Conservation (phyloP, 1,140 invertebrate species). For the Choristoneura fumiferana region DNA sequence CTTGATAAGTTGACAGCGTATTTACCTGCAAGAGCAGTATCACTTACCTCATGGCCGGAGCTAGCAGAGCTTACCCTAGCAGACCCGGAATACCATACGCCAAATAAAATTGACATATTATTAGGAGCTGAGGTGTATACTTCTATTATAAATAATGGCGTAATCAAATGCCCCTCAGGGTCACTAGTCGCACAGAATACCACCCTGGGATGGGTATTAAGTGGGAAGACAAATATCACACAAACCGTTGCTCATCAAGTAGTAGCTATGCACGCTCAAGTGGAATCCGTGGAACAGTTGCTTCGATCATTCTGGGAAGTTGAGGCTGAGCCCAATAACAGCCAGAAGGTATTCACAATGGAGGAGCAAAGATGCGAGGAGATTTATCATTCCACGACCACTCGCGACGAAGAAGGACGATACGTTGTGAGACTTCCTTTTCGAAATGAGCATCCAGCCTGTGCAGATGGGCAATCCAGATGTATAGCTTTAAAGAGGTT, state of each 20-base stretch:
- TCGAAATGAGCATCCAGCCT: not conserved
- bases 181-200: constrained; percentile 27
- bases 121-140: constrained; percentile 19
- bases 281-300: constrained; percentile 27
- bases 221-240: constrained; percentile 12
- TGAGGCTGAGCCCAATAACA: constrained; percentile 23
- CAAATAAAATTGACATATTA: constrained; percentile 20
- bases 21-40: constrained; percentile 23
- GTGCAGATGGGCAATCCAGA: no score
- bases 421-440: constrained; percentile 30
- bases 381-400: constrained; percentile 26
- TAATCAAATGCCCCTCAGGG: constrained; percentile 21
- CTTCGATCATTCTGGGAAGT: constrained; percentile 34
- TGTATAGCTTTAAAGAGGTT: no score
- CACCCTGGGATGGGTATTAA: constrained; percentile 32
- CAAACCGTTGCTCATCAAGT: constrained; percentile 7
- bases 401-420: constrained; percentile 29
- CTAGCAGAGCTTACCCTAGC: constrained; percentile 7
- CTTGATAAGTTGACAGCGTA: constrained; percentile 23
- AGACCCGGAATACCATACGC: constrained; percentile 11
- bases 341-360: constrained; percentile 22
- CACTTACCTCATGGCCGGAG: not conserved
- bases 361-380: constrained; percentile 38
- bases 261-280: constrained; percentile 19
- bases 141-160: constrained; percentile 5